Base-by-base conservation (phyloP, 2,888 invertebrate species). In the Criorhina ranunculi region DNA sequence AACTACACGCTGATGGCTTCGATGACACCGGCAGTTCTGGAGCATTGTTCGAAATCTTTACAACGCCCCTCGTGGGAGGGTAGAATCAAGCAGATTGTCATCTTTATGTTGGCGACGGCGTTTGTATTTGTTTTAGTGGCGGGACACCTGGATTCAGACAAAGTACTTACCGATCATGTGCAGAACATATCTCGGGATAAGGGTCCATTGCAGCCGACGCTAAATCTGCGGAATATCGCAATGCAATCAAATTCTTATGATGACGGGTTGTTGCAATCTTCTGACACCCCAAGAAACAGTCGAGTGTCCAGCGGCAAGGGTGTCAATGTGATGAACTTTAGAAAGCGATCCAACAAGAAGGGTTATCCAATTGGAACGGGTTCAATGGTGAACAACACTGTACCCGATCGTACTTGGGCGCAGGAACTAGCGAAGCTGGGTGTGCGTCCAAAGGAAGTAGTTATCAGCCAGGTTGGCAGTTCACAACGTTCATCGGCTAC, bases 41-140 rank as follows among this genome's bases (percentile, higher is more conserved):
- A 94, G 8, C 91, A 93, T 60, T 97, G 98, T 90, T 94, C 95
- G 0, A 92, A 93, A 9, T 93, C 94, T 1, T 91, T 97, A 62
- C 94, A 94, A 1, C 93, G 97, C 46, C 98, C 97, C 0, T 91
- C 91, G 1, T 98, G 96, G 96, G 97, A 97, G 90, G 92, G 93
- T 5, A 91, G 93, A 17, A 92, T 97, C 60, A 96, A 96, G 89
- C 96, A 94, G 89, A 92, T 93, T 70, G 93, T 93, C 51, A 93
- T 94, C 73, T 92, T 92, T 87, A 92, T 95, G 87, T 94, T 95
- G 89, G 91, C 93, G 64, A 93, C 94, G 86, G 92, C 95, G 87
- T 92, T 96, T 86, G 90, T 95, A 87, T 93, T 95, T 88, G 94
- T 95, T 31, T 89, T 95, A 77, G 93, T 95, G 35, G 94, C 95